A percentile compares a stretch with the other conserved stretches of the same genome.
These are phyloP conservation scores for Drosophila bocki DNA, from an alignment of 1,140 invertebrate genomes.

Conservation along the genomic window DNA sequence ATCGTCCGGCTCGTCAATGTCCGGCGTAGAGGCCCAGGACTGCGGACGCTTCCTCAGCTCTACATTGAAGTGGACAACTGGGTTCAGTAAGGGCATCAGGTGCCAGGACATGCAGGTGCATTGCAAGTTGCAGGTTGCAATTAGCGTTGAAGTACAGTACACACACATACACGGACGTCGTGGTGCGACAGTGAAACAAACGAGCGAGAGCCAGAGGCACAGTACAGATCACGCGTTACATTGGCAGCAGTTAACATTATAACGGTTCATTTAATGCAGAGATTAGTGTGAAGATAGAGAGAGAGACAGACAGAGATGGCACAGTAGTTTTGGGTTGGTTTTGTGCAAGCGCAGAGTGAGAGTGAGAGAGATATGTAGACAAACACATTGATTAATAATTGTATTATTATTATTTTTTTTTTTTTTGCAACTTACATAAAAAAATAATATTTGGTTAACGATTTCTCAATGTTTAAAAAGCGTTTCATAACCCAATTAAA, in stretches of 20 bases:
- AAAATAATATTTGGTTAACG: not conserved
- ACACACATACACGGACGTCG: constrained; percentile 21
- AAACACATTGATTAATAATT: constrained; percentile 52
- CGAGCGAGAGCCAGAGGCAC: constrained; percentile 29
- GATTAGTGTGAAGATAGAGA: constrained; percentile 57
- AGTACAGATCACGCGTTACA: constrained; percentile 43
- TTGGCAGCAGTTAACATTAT: constrained; percentile 46
- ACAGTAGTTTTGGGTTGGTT: constrained; percentile 54
- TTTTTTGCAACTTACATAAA: constrained; percentile 20
- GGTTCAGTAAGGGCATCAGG: constrained; percentile 70
- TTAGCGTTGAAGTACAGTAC: constrained; percentile 26
- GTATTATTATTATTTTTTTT: not conserved
- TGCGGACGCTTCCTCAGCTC: constrained; percentile 84
- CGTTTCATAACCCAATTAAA: not conserved
- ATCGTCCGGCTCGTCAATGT: constrained; percentile 86
- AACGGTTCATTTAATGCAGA: constrained; percentile 37
- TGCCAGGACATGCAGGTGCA: constrained; percentile 47
- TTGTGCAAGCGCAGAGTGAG: constrained; percentile 65
- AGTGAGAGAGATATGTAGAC: constrained; percentile 49
- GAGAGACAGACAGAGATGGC: constrained; percentile 44
- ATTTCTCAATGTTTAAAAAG: constrained; percentile 17
- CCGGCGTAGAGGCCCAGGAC: constrained; percentile 91
- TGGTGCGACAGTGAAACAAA: constrained; percentile 31
- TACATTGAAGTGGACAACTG: constrained; percentile 87
- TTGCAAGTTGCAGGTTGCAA: constrained; percentile 42